A percentile compares a stretch with the other conserved stretches of the same genome.
phyloP scores from a whole-genome alignment of 2,888 invertebrate genomes.

The Abscondita cerata region DNA sequence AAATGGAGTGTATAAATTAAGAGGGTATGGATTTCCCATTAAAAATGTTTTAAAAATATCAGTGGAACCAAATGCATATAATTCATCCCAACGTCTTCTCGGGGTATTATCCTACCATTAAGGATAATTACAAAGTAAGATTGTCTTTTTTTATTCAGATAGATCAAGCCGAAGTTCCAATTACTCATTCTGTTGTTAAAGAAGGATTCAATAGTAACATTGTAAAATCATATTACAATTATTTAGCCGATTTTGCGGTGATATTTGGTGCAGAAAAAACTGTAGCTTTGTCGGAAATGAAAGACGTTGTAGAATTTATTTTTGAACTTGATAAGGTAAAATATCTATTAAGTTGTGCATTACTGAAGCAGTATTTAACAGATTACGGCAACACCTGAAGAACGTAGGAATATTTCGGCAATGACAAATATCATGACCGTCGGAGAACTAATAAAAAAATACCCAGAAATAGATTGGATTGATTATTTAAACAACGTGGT shows the following conservation, averaged over 20 bases:
- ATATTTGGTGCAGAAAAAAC: constrained; percentile 81
- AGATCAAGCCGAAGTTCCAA: constrained; percentile 84
- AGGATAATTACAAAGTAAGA: no score
- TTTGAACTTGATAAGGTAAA: constrained; percentile 88
- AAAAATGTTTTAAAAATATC: constrained; percentile 23
- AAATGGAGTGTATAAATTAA: constrained; percentile 3
- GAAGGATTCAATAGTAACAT: constrained; percentile 83
- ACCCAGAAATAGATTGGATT: constrained; percentile 80
- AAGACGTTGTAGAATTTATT: constrained; percentile 85
- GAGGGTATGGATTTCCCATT: constrained; percentile 25
- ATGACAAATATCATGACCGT: constrained; percentile 91
- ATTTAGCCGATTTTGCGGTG: constrained; percentile 87
- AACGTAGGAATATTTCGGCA: constrained; percentile 86
- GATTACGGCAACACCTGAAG: constrained; percentile 87
- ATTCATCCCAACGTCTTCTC: constrained; percentile 33
- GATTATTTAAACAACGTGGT: constrained; percentile 85
- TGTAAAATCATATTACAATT: constrained; percentile 84
- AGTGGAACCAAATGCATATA: constrained; percentile 33
- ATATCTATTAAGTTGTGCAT: not conserved
- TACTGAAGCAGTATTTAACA: constrained; percentile 53
- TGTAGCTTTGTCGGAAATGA: constrained; percentile 73
- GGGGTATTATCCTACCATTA: no score
- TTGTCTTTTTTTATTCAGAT: constrained; percentile 68
- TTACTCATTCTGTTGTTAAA: constrained; percentile 83
- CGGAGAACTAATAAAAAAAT: constrained; percentile 73